Base-by-base conservation (phyloP, 2,113 vertebrate species). In the Poeciliopsis turrubarensis region DNA sequence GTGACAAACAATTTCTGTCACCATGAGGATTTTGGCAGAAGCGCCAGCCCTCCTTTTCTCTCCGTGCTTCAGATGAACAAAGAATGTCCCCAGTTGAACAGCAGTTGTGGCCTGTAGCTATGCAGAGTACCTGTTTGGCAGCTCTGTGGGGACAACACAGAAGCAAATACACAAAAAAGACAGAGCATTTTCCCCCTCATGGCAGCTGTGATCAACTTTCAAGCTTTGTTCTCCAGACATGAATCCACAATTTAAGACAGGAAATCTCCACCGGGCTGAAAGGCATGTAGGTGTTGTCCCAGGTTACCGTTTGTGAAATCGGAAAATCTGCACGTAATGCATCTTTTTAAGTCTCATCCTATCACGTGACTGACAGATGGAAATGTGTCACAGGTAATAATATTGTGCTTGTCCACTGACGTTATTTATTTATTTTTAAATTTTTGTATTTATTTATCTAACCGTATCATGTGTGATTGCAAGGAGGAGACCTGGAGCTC, bases 1-100 rank as follows among this genome's bases (percentile, higher is more conserved):
- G 78, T 92, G 75, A 92, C 90, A 88, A 86, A 92, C 82, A 67
- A 83, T 77, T 70, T 71, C 75, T 83, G 68, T 86, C 64, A 83
- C 89, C 67, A 31, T 68, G 63, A 84, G 90, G 81, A 77, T 60
- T 88, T 86, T 78, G 65, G 75, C 54, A 78, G 67, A 77, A 82
- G 81, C 61, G 84, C 19, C 10, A 37, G 68, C 11, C 26, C 27
- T 71, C 13, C 32, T 63, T 88, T 87, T 80, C 68, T 72, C 82
- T 84, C 67, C 73, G 4, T 39, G 70, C 80, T 63, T 85, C 64
- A 54, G 60, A 27, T 14, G 71, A 78, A 93, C 89, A 92, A 92
- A 88, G 76, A 41, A 31, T 31, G 72, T 66, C 79, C 81, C 84
- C 69, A 75, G 60, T 75, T 57, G 60, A 88, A 62, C 75, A 75